These are phyloP conservation scores for Erpobdella octoculata DNA, from an alignment of 2,888 invertebrate genomes.

Conservation along the genomic window DNA sequence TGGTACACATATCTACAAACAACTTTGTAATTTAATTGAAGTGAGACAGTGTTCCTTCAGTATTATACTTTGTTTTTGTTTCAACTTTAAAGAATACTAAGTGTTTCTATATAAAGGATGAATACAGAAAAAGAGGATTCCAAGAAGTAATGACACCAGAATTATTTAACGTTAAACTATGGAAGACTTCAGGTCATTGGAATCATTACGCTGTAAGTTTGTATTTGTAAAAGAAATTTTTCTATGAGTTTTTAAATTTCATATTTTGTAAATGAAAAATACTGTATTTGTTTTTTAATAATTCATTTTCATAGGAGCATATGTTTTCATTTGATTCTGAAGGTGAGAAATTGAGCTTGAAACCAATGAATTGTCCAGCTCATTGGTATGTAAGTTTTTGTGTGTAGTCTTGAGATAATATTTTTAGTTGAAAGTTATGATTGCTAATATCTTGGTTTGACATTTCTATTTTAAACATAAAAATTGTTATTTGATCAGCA, in stretches of 20 bases:
- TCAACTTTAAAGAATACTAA: too few species aligned
- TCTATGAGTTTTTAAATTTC: neutral
- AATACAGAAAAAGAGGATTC: constrained; percentile 85
- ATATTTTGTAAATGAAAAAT: too few species aligned
- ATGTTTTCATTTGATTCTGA: constrained; percentile 93
- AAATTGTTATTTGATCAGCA: constrained; percentile 9
- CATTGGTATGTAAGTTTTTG: constrained; percentile 85
- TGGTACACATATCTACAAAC: constrained; percentile 92
- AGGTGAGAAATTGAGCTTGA: constrained; percentile 89
- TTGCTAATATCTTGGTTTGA: neutral
- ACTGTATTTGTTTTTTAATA: neutral
- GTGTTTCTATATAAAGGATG: constrained; percentile 53
- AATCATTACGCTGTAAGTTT: constrained; percentile 74
- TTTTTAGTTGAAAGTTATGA: too few species aligned
- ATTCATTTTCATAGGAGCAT: constrained; percentile 62
- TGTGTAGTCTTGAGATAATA: too few species aligned
- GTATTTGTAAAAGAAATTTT: neutral
- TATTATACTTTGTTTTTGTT: neutral
- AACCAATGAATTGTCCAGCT: constrained; percentile 99
- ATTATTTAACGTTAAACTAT: constrained; percentile 86
- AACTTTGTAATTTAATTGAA: constrained; percentile 74
- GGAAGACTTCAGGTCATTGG: constrained; percentile 98
- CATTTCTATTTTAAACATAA: neutral
- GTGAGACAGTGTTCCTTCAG: constrained; percentile 39
- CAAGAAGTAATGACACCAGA: constrained; percentile 84